These are phyloP conservation scores for Plagiodera versicolora DNA, from an alignment of 2,888 invertebrate genomes.

Conservation along the genomic window DNA sequence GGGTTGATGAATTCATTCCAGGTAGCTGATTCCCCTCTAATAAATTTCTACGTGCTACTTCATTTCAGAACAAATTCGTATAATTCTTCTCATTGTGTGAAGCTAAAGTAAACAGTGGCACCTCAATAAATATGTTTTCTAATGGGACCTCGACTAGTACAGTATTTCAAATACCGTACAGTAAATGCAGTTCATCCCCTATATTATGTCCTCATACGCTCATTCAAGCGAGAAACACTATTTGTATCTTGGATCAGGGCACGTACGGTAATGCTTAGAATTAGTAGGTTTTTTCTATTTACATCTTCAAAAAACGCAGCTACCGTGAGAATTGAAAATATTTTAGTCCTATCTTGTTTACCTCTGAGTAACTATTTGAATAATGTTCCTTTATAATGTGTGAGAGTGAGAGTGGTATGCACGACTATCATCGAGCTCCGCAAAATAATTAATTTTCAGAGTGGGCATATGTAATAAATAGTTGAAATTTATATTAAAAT, in stretches of 20 bases:
- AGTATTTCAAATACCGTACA: not conserved
- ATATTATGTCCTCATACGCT: not conserved
- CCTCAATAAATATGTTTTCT: conserved; percentile 14
- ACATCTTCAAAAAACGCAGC: not conserved
- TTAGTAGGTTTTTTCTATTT: not conserved
- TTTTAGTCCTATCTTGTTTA: not conserved
- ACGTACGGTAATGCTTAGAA: not conserved
- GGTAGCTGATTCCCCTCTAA: no score
- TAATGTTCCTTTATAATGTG: no score
- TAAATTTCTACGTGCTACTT: conserved; percentile 6
- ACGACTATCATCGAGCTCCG: conserved; percentile 5
- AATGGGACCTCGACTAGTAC: not conserved
- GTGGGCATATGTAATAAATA: not conserved
- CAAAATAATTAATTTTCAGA: conserved; percentile 1
- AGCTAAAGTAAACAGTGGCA: conserved; percentile 6
- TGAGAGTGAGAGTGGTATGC: no score
- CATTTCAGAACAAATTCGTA: conserved; percentile 15
- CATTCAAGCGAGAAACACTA: not conserved
- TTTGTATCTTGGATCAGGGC: not conserved
- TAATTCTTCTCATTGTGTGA: conserved; percentile 6
- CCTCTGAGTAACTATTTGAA: not conserved
- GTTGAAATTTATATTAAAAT: conserved; percentile 4
- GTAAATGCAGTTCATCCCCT: no score
- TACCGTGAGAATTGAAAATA: not conserved
- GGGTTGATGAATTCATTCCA: no score